phyloP scores from a whole-genome alignment of 2,113 vertebrate species.

The Urocitellus parryii region DNA sequence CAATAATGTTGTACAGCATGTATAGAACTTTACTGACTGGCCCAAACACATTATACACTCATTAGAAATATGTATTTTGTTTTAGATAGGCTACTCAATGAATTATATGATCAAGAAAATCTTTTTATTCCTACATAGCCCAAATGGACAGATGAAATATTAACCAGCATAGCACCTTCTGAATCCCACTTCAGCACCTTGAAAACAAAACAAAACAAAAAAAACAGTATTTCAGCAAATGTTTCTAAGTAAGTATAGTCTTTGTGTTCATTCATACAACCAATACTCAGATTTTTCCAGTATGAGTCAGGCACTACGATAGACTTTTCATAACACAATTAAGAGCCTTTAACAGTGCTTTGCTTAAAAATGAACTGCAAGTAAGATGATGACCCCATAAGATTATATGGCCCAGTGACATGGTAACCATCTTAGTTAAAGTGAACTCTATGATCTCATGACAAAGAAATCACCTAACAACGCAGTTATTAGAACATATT shows the following conservation, averaged over 20 bases:
- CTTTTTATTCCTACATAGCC: background rate
- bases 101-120: background rate
- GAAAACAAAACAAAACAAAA: too few relatives aligned
- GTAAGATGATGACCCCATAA: too few relatives aligned
- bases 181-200: background rate
- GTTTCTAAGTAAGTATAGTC: background rate
- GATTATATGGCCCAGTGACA: too few relatives aligned
- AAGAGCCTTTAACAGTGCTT: background rate
- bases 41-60: background rate
- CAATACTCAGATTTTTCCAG: background rate
- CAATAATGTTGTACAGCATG: background rate
- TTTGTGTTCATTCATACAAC: background rate
- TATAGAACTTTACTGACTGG: background rate
- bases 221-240: background rate
- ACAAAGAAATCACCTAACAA: background rate
- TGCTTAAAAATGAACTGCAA: background rate
- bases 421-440: background rate
- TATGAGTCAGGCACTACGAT: background rate
- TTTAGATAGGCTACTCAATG: background rate
- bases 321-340: background rate
- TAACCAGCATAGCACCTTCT: background rate
- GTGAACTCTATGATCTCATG: background rate
- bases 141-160: background rate
- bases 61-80: background rate
- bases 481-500: background rate